Base-by-base conservation (phyloP, 2,113 vertebrate genomes). In the Zosterops lateralis region DNA sequence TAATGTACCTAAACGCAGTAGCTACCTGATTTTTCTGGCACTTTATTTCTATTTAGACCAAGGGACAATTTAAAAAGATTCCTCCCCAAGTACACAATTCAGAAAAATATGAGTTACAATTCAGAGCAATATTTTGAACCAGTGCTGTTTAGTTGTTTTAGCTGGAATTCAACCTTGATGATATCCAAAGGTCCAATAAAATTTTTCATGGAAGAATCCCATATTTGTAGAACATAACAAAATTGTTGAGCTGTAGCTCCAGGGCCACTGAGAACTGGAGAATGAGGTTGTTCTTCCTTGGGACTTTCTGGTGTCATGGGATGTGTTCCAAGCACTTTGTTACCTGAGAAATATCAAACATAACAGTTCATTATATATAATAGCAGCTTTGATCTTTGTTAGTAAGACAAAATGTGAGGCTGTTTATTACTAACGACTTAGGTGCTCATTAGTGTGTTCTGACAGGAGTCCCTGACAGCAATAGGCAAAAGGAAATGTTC, bases 31-130 rank as follows among this genome's bases (percentile, higher is more conserved):
- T 96, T 91, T 91, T 53, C 51, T 68, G 92, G 42, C 38, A 64
- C 51, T 98, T 98, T 97, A 97, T 97, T 98, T 97, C 80, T 78
- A 75, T 93, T 81, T 92, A 94, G 61, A 68, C 74, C 78, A 87
- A 97, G 77, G 90, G 79, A 93, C 93, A 94, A 73, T 83, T 96
- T 90, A 53, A 58, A 90, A 95, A 89, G 81, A 79, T 78, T 93
- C 22, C 40, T 70, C 96, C 92, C 77, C 83, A 91, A 93, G 83
- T 29, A 66, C 15, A 36, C 32, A 95, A 84, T 80, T 57, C 89
- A 73, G 67, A 61, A 95, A 88, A 87, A 82, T n/a, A 57, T 21
- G 73, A 92, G 45, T 65, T 92, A 92, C 75, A 80, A 61, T 76
- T 86, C 66, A 42, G 81, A 65, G 53, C 66, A 72, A 19, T 85